phyloP scores from a whole-genome alignment of 2,888 invertebrate genomes.

The Agonopterix heracliana region DNA sequence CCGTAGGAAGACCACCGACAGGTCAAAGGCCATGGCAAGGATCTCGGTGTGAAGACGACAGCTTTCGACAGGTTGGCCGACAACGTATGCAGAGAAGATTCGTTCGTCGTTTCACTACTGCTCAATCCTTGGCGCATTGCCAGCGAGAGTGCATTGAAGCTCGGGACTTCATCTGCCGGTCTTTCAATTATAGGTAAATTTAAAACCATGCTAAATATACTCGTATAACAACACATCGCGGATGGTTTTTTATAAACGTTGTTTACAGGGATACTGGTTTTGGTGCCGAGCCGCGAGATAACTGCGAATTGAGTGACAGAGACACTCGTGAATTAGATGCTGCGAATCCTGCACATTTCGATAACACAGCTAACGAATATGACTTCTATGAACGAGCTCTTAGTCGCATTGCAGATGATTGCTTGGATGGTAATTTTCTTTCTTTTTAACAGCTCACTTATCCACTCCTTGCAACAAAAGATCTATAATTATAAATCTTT shows the following conservation, averaged over 20 bases:
- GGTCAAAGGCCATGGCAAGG: constrained; percentile 62
- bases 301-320: constrained; percentile 92
- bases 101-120: constrained; percentile 83
- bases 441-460: neutral
- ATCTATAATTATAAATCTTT: constrained; percentile 11
- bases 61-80: constrained; percentile 88
- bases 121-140: constrained; percentile 85
- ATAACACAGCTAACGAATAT: constrained; percentile 85
- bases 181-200: constrained; percentile 88
- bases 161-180: constrained; percentile 88
- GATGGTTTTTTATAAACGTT: constrained; percentile 1
- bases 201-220: neutral
- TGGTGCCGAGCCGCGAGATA: constrained; percentile 80
- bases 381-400: constrained; percentile 90
- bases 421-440: constrained; percentile 84
- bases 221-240: too few relatives aligned
- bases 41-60: constrained; percentile 88
- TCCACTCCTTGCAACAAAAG: neutral
- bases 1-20: constrained; percentile 43
- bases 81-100: constrained; percentile 87
- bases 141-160: constrained; percentile 90
- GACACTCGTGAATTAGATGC: constrained; percentile 90
- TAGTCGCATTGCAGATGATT: constrained; percentile 84
- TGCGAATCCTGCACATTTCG: constrained; percentile 90
- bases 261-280: constrained; percentile 75